These are phyloP conservation scores for Melanostoma scalare DNA, from an alignment of 2,888 invertebrate species.

Conservation along the genomic window DNA sequence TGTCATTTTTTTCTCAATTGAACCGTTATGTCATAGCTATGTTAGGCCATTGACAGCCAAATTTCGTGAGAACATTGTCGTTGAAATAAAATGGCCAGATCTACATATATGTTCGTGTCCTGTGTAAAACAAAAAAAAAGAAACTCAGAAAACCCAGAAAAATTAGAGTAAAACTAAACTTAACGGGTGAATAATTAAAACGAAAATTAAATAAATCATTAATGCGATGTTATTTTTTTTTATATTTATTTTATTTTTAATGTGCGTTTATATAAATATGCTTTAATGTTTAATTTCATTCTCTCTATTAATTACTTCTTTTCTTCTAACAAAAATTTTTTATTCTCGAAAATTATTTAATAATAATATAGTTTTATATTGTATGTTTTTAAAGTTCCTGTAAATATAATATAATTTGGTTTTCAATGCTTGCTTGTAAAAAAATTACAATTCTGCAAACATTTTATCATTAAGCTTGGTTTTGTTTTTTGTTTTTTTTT, in stretches of 20 bases:
- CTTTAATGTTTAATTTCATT: slow-evolving; percentile 31
- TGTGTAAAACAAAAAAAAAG: slow-evolving; percentile 13
- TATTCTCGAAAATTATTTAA: slow-evolving; percentile 42
- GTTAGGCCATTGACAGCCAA: no score
- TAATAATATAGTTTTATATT: slow-evolving; percentile 49
- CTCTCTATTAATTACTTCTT: slow-evolving; percentile 31
- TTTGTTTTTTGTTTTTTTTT: slow-evolving; percentile 8
- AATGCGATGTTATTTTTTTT: slow-evolving; percentile 43
- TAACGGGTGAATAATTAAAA: not conserved
- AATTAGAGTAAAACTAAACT: not conserved
- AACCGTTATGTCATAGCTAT: no score
- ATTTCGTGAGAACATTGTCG: no score
- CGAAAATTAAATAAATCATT: slow-evolving; percentile 50
- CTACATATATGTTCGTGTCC: no score
- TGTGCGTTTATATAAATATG: slow-evolving; percentile 68
- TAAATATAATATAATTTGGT: slow-evolving; percentile 64
- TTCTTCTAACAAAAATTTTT: slow-evolving; percentile 64
- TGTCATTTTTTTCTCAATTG: no score
- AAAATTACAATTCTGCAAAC: slow-evolving; percentile 55
- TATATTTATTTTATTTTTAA: slow-evolving; percentile 60
- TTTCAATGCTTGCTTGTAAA: slow-evolving; percentile 57
- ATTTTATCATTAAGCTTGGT: slow-evolving; percentile 31
- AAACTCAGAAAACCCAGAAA: slow-evolving; percentile 9
- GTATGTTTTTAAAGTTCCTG: slow-evolving; percentile 63
- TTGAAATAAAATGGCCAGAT: no score